Base-by-base conservation (phyloP, 1,140 invertebrate genomes). In the Drosophila jambulina region DNA sequence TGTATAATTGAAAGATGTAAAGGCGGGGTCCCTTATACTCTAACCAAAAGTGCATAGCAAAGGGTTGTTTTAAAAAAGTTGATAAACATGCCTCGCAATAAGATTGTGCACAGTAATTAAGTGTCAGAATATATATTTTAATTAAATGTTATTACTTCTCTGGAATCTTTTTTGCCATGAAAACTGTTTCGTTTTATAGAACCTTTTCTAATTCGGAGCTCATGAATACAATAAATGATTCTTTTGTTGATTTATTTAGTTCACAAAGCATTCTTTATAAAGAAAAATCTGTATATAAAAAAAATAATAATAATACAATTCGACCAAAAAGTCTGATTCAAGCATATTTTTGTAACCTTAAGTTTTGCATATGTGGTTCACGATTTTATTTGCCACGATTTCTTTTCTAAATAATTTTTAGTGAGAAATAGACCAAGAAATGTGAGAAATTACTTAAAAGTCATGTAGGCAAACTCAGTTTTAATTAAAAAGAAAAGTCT, bases 21-120 rank as follows among this genome's bases (percentile, higher is more conserved):
- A 25, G 34, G 42, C 27, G 34, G 23, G 34, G 53, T n/a, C 17
- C 8, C n/a, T 2, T 4, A 25, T 72, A 72, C 69, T 38, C 69
- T 72, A 23, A 40, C 42, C 4, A 29, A 65, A 21, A 42, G 36
- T 54, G 23, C 23, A 38, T 21, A 1, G 29, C n/a, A n/a, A 17
- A 25, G 34, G 27, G 46, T 29, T 13, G 29, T 12, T 15, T 56
- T 43, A 9, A 25, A 40, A 57, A 19, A 4, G 54, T 38, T 25
- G 13, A 9, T 12, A 6, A 15, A 17, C 7, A 34, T 53, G 29
- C 21, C 8, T 5, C 8, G 4, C 8, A 9, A 8, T 36, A 0
- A 23, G 19, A 15, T 53, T 36, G 13, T 10, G 19, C 29, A 1
- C 2, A 51, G 2, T 19, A 49, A 19, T 32, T 19, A 32, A 7